Evolutionary conservation across 2,888 invertebrate genomes (phyloP), one percentile per base, ranked within the genome.

Genomic region (Folsomia candida): DNA sequence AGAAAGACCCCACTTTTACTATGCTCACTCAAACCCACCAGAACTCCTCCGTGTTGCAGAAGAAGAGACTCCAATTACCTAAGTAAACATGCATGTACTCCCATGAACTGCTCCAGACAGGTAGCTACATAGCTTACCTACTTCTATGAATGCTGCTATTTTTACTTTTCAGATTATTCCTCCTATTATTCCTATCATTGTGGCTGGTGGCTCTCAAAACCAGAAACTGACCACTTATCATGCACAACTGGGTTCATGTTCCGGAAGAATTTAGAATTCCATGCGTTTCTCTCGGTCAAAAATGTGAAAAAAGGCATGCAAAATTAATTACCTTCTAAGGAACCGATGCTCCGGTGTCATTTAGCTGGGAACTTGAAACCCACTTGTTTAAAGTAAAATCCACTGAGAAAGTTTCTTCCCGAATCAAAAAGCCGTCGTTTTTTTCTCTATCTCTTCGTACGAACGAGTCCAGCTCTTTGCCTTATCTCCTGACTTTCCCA

Each of bases 1-100:
- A 37, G 6, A 37, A 4, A 37, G 14, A 37, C 4, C 37, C 37
- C 37, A 37, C 11, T 54, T 54, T 22, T 20, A 54, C 54, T 54
- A 20, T 54, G 6, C 6, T 54, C 54, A 14, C 37, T 37, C 37
- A n/a, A 47, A 47, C 54, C 22, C 54, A 54, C 54, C 22, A 18
- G n/a, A n/a, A n/a, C 54, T 54, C 4, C 22, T 54, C 54, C 22
- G 18, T 54, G 4, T n/a, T n/a, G n/a, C n/a, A n/a, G n/a, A n/a
- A n/a, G n/a, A n/a, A n/a, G n/a, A n/a, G n/a, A n/a, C n/a, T 22
- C 4, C 54, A 54, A 54, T 54, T 54, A 54, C 54, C 54, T 54
- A 54, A 54, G 54, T 54, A 54, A 54, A 54, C 54, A 54, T n/a
- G n/a, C n/a, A n/a, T n/a, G n/a, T n/a, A n/a, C n/a, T n/a, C n/a